These are phyloP conservation scores for Axinella damicornis DNA, from an alignment of 37 sponge, comb jelly and placozoan species.

Conservation along the genomic window DNA sequence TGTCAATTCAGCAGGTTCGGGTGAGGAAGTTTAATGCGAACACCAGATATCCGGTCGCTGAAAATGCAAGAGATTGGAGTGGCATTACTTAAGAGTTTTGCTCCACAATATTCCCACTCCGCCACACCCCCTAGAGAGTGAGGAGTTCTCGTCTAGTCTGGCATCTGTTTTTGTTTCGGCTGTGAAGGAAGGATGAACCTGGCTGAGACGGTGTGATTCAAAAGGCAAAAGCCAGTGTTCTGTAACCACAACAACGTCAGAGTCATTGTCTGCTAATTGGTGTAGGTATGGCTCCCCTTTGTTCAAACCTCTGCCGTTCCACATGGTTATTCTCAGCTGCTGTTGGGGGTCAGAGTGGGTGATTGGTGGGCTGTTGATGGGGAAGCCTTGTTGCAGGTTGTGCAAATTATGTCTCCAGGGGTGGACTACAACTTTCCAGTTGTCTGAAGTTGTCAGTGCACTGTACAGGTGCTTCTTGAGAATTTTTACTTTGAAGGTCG, in stretches of 20 bases:
- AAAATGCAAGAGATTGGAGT: not conserved
- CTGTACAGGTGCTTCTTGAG: no score
- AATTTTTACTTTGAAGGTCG: no score
- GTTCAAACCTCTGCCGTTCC: not conserved
- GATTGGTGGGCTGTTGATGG: no score
- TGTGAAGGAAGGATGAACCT: conserved; percentile 5
- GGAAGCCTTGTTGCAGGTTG: no score
- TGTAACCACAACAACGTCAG: not conserved
- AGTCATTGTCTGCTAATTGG: conserved; percentile 8
- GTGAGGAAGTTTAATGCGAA: not conserved
- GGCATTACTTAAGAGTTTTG: not conserved
- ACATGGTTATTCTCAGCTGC: not conserved
- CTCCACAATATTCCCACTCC: conserved; percentile 1
- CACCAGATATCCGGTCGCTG: conserved; percentile 4
- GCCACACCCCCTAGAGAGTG: not conserved
- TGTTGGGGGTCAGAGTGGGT: no score
- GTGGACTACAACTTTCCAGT: no score
- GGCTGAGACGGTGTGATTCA: not conserved
- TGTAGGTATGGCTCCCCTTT: not conserved
- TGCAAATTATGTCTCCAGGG: no score
- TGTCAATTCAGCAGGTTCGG: not conserved
- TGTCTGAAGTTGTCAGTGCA: no score
- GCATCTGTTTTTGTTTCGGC: not conserved
- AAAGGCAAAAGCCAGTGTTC: conserved; percentile 15
- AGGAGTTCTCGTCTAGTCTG: not conserved